These are phyloP conservation scores for Hypocryptadius cinnamomeus DNA, from an alignment of 2,113 vertebrate species.

Conservation along the genomic window DNA sequence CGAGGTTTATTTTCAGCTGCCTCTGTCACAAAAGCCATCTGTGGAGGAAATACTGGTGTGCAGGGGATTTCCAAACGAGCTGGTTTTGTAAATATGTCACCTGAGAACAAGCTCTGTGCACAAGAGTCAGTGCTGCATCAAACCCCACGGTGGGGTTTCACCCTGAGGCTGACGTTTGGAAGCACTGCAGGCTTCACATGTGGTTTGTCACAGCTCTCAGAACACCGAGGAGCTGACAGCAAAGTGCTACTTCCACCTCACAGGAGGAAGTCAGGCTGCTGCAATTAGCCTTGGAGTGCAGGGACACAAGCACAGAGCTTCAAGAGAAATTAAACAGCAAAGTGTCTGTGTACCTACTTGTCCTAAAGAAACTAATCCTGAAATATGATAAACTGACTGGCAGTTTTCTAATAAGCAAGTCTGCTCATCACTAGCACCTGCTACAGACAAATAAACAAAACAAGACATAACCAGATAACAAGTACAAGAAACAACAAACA, in stretches of 20 bases:
- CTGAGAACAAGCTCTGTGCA: neutral
- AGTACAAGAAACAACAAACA: neutral
- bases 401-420: neutral
- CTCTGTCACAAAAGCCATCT: neutral
- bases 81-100: neutral
- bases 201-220: neutral
- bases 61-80: neutral
- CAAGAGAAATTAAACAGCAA: neutral
- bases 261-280: neutral
- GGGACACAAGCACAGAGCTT: neutral
- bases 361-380: neutral
- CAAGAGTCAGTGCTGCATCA: neutral
- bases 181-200: neutral
- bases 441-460: neutral
- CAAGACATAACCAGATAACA: neutral
- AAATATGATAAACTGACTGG: neutral
- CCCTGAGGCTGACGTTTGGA: neutral
- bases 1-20: neutral
- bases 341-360: neutral
- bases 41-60: neutral
- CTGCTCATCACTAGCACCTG: neutral
- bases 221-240: neutral
- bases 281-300: neutral
- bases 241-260: neutral
- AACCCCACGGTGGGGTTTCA: accelerated